phyloP scores from a whole-genome alignment of 2,888 invertebrate genomes.

The Zelleria hepariella region DNA sequence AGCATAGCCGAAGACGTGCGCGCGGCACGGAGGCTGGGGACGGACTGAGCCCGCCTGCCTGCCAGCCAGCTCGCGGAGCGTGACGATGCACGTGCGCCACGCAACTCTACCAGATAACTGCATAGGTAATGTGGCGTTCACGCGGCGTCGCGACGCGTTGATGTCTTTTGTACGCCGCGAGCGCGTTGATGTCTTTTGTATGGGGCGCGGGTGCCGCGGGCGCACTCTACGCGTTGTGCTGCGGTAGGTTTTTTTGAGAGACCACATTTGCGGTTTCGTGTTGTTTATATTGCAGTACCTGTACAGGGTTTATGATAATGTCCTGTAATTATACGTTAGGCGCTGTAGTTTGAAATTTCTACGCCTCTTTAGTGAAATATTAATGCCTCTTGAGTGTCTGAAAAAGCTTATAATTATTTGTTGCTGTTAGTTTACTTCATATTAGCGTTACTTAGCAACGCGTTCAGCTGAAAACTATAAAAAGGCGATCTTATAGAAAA shows the following conservation, averaged over 20 bases:
- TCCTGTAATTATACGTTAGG: not conserved
- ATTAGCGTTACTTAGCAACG: not conserved
- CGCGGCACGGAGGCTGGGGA: conserved; percentile 44
- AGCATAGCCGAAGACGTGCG: conserved; percentile 32
- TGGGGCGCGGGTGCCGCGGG: not conserved
- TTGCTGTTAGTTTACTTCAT: not conserved
- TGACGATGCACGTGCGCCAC: conserved; percentile 56
- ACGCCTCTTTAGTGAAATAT: not conserved
- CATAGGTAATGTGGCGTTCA: conserved; percentile 6
- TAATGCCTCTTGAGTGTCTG: not conserved
- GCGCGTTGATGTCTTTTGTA: not conserved
- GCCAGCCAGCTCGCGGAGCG: not conserved
- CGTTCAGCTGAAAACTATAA: not conserved
- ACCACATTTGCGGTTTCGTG: not conserved
- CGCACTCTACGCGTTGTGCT: not conserved
- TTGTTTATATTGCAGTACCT: not conserved
- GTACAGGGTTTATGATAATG: not conserved
- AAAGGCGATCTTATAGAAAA: not conserved
- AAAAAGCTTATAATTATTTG: not conserved
- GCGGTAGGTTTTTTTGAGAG: not conserved
- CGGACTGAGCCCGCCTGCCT: conserved; percentile 33
- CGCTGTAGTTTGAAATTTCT: not conserved
- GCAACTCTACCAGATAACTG: conserved; percentile 30
- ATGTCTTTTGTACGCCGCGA: conserved; percentile 5
- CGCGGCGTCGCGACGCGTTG: conserved; percentile 1